phyloP scores from a whole-genome alignment of 2,113 vertebrate species.

The Channa maculata region DNA sequence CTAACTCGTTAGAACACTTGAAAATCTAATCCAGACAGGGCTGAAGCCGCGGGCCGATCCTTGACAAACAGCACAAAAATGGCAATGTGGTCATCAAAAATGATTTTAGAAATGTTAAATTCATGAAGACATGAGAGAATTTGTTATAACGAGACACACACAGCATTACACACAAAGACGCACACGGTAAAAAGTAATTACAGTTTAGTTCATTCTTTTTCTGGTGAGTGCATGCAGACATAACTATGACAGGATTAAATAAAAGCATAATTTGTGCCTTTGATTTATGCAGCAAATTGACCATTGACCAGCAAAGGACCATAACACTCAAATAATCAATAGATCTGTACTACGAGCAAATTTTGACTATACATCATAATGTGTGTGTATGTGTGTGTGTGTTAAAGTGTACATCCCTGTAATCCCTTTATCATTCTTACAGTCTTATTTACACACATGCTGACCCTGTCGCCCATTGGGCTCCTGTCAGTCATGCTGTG shows the following conservation, averaged over 20 bases:
- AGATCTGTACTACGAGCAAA: slow-evolving; percentile 27
- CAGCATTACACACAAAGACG: background rate
- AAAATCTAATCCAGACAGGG: too few relatives aligned
- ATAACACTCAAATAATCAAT: slow-evolving; percentile 65
- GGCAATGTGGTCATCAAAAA: too few relatives aligned
- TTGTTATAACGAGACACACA: background rate
- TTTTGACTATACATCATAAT: slow-evolving; percentile 58
- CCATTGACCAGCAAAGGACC: background rate
- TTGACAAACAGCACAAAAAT: too few relatives aligned
- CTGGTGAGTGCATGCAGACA: background rate
- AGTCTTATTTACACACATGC: slow-evolving; percentile 7
- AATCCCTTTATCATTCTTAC: slow-evolving; percentile 28
- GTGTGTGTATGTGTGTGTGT: slow-evolving; percentile 47
- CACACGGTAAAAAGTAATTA: background rate
- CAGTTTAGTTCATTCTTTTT: background rate
- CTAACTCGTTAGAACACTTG: too few relatives aligned
- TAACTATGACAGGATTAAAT: slow-evolving; percentile 9
- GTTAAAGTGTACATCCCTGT: slow-evolving; percentile 19
- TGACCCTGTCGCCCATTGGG: slow-evolving; percentile 46
- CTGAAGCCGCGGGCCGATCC: too few relatives aligned
- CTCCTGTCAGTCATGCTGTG: slow-evolving; percentile 53
- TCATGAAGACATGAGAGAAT: too few relatives aligned
- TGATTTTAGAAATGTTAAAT: too few relatives aligned
- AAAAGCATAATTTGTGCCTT: background rate
- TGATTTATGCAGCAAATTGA: slow-evolving; percentile 37